Conservation (phyloP, 92 coral and sea anemone genomes). For the Zoanthus sociatus region DNA sequence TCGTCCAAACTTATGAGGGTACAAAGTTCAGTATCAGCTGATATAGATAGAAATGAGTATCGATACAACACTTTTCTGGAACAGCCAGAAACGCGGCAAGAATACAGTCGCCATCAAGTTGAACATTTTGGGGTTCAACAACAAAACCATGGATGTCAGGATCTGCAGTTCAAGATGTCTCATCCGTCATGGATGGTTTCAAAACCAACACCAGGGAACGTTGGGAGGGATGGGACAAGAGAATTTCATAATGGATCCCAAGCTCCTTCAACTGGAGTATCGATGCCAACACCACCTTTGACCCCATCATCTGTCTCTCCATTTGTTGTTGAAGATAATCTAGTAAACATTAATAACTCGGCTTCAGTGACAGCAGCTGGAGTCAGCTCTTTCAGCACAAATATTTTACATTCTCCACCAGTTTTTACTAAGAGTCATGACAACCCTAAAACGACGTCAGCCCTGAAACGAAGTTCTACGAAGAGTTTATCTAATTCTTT, state of each 20-base stretch:
- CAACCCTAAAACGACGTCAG: background rate
- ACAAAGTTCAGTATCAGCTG: background rate
- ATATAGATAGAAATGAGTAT: background rate
- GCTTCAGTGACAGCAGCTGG: no score
- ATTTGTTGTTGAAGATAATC: background rate
- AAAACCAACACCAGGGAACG: background rate
- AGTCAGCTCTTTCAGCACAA: no score
- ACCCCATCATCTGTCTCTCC: constrained; percentile 4
- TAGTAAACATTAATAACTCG: background rate
- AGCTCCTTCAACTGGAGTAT: background rate
- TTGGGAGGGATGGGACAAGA: background rate
- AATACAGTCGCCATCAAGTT: background rate
- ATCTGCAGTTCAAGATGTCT: background rate
- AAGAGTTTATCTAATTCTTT: background rate
- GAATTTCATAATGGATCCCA: background rate
- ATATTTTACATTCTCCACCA: background rate
- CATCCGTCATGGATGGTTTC: background rate
- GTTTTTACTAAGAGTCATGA: background rate
- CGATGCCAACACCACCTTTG: background rate
- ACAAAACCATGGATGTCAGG: background rate
- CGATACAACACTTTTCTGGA: background rate
- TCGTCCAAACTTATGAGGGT: background rate
- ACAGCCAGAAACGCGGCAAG: background rate
- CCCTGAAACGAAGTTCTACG: background rate
- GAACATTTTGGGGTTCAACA: background rate